Base-by-base conservation (phyloP, 2,797 vertebrate genomes). In the Hemibagrus guttatus region DNA sequence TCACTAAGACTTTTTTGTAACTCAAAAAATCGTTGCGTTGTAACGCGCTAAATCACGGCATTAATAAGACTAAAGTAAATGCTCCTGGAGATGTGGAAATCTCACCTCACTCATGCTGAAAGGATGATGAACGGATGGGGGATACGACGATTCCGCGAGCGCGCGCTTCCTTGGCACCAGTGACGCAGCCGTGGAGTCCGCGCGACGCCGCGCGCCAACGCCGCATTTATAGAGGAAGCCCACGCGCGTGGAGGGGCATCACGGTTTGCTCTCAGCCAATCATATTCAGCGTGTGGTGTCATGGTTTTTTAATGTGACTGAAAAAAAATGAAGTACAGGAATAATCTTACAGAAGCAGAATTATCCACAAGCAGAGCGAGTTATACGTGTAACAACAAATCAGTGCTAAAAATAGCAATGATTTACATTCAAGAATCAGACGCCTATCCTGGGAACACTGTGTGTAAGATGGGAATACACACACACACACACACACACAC, bases 61-160 rank as follows among this genome's bases (percentile, higher is more conserved):
- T 42, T 46, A 39, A 2, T 72, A 1, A 46, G 35, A 42, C 35
- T 12, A 23, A 35, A 19, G 31, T 21, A n/a, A 9, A 56, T 63
- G n/a, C 39, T 59, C 26, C 9, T 58, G 68, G 75, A 54, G 54
- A 86, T 72, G 83, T 79, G 31, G 61, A 85, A 84, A 76, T 88
- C 94, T 88, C 94, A 96, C 95, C 95, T 95, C 95, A 86, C 95
- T 96, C 95, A 96, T 95, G 92, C 88, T 92, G 91, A 52, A 39
- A 42, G 17, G 66, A 58, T 80, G 82, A 63, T 81, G 85, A 75
- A 31, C 80, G 42, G 80, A 66, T 26, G 42, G 21, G 13, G 6
- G 72, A 52, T 31, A 52, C 61, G 61, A 66, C 61, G 84, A 78
- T 66, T 82, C 80, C 42, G n/a, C 42, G 46, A 49, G n/a, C 61